Evolutionary conservation across 2,113 vertebrate genomes (phyloP), one percentile per base, ranked within the genome.

Genomic region (Mandrillus leucophaeus): DNA sequence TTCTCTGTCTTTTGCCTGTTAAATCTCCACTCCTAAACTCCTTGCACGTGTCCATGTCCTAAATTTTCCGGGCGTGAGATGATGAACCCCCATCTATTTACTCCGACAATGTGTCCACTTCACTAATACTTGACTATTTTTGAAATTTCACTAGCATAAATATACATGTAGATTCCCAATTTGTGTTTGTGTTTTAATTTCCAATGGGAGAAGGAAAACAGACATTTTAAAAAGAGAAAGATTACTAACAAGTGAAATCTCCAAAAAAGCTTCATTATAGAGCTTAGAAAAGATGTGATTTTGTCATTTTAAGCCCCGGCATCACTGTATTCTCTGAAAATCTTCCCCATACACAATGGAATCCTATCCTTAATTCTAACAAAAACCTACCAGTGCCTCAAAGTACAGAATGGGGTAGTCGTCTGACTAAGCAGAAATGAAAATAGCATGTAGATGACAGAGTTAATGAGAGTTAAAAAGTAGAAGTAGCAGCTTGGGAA

Each of bases 191-290:
- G 61, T 64, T 86, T 96, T 93, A 92, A 97, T 52, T 43, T 89
- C 72, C 84, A 94, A 52, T 30, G 57, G 18, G 23, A 72, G 61
- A 75, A 97, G 22, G 30, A 94, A 96, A 90, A 90, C 23, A 96
- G 16, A 83, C 7, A 70, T 57, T 66, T 45, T 81, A 11, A 76
- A 85, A 87, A 27, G n/a, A 4, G 10, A 73, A 94, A 78, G 30
- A 48, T 45, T 43, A 93, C 30, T 80, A 96, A 52, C 4, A 80
- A 92, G 18, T 90, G 85, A 93, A 93, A 68, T 88, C 22, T 88
- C 61, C n/a, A 93, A 0, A 84, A 76, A 85, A 93, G 23, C n/a
- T 68, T 90, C 4, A 79, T 23, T 25, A 61, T 8, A 88, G 2
- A 85, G 61, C 30, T 57, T 66, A 27, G n/a, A 82, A 86, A 88